Base-by-base conservation (phyloP, 1,140 invertebrate genomes). In the Scaptomyza pallida region DNA sequence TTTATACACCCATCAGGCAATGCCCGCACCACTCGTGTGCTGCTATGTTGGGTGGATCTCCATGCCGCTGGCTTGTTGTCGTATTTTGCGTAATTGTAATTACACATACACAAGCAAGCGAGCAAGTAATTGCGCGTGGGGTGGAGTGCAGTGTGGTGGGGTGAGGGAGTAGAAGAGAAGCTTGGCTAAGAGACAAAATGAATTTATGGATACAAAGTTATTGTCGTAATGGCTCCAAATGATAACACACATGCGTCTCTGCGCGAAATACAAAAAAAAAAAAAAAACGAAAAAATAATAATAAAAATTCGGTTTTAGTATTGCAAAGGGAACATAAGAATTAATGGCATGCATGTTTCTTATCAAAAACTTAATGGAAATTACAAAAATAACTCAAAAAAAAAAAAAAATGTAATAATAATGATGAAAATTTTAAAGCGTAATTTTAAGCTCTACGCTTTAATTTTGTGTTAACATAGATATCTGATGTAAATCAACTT, bases 201-300 rank as follows among this genome's bases (percentile, higher is more conserved):
- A 82, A 82, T 82, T 82, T 83, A 83, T 82, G 79, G 79, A 69
- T 70, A 40, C 57, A 48, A 64, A 83, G 74, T 64, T 82, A 78
- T 78, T 56, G 45, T 15, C 16, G 16, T 56, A 43, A 51, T 23
- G 41, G 35, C 41, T 6, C 26, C 43, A 21, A 16, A 15, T 41
- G 54, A 48, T 59, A 33, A 37, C 48, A 63, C 48, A 19, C 17
- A 17, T 37, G 17, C 50, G 30, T 19, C 9, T 26, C 43, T 9
- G 10, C 9, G 12, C 2, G 23, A 23, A 8, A 5, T n/a, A n/a
- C n/a, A 16, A 51, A 30, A 16, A n/a, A 5, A 21, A 2, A 16
- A 52, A 30, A 16, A 21, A 5, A 16, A 35, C 10, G 5, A 21
- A 21, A 16, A 10, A 41, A 40, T 54, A 9, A 30, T 40, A 54